Conservation (phyloP, 2,888 invertebrate genomes). For the Biston stratarius region DNA sequence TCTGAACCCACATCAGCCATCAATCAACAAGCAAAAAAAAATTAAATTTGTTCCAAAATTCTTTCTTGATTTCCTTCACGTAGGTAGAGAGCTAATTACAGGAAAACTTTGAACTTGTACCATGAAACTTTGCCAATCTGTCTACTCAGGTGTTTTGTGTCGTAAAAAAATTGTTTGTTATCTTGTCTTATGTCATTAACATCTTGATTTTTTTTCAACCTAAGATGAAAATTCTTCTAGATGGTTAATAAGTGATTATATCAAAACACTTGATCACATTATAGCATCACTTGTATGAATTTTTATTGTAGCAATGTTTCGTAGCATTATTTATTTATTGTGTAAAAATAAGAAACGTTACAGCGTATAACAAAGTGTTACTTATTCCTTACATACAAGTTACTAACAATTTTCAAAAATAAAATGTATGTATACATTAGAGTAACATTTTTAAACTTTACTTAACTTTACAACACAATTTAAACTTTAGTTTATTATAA, state of each 20-base stretch:
- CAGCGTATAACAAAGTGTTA: too few relatives aligned
- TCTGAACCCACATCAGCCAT: constrained; percentile 28
- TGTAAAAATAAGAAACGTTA: too few relatives aligned
- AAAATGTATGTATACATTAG: too few relatives aligned
- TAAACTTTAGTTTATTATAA: too few relatives aligned
- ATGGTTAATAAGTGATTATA: not conserved
- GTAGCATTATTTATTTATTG: too few relatives aligned
- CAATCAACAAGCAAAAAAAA: constrained; percentile 29
- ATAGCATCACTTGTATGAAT: too few relatives aligned
- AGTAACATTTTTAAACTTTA: too few relatives aligned
- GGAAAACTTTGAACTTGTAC: constrained; percentile 78
- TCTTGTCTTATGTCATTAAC: constrained; percentile 27
- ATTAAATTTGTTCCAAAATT: constrained; percentile 43
- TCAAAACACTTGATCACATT: not conserved
- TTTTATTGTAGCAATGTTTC: too few relatives aligned
- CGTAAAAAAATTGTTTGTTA: constrained; percentile 20
- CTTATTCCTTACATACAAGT: too few relatives aligned
- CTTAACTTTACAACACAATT: too few relatives aligned
- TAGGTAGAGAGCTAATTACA: constrained; percentile 64
- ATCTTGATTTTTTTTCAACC: not conserved
- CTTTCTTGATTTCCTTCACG: constrained; percentile 61
- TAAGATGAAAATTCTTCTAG: not conserved
- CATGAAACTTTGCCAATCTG: constrained; percentile 60
- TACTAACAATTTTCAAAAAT: too few relatives aligned
- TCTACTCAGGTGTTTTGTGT: constrained; percentile 47